Percentiles rank a stretch among this genome's conserved stretches.
These are phyloP conservation scores for Cirrhinus molitorella DNA, from an alignment of 2,797 vertebrate genomes.

Conservation along the genomic window DNA sequence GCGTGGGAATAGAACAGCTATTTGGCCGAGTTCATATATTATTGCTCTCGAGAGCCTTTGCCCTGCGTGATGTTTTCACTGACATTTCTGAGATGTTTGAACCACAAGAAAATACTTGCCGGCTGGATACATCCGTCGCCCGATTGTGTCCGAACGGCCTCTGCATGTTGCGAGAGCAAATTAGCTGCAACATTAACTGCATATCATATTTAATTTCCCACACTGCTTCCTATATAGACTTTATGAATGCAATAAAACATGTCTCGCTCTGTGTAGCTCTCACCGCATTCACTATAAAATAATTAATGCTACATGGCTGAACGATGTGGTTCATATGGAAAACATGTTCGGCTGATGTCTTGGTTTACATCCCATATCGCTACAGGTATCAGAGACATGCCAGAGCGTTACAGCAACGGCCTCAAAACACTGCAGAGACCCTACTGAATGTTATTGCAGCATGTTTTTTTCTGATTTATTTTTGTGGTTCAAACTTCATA, in stretches of 20 bases:
- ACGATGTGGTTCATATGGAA: slow-evolving; percentile 41
- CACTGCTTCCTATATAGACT: slow-evolving; percentile 30
- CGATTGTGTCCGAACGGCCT: not conserved
- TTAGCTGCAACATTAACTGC: slow-evolving; percentile 38
- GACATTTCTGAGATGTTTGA: slow-evolving; percentile 82
- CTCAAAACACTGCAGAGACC: slow-evolving; percentile 45
- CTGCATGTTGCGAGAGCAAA: slow-evolving; percentile 28
- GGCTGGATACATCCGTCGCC: slow-evolving; percentile 23
- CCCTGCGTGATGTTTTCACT: slow-evolving; percentile 72
- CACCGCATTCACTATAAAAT: slow-evolving; percentile 51
- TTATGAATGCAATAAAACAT: slow-evolving; percentile 54
- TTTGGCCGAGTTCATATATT: slow-evolving; percentile 63
- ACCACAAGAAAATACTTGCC: slow-evolving; percentile 77
- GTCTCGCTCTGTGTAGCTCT: slow-evolving; percentile 16
- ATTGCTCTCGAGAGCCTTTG: slow-evolving; percentile 74
- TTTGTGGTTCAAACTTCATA: not conserved
- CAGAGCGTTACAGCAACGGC: not conserved
- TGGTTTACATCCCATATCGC: slow-evolving; percentile 32
- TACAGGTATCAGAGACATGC: slow-evolving; percentile 2
- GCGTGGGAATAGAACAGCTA: slow-evolving; percentile 83
- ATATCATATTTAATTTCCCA: slow-evolving; percentile 56
- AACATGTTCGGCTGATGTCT: slow-evolving; percentile 41
- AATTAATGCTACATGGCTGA: slow-evolving; percentile 51
- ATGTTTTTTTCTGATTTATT: slow-evolving; percentile 61
- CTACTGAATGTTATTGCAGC: slow-evolving; percentile 55